Conservation (phyloP, 2,113 vertebrate species). For the Alexandromys fortis region DNA sequence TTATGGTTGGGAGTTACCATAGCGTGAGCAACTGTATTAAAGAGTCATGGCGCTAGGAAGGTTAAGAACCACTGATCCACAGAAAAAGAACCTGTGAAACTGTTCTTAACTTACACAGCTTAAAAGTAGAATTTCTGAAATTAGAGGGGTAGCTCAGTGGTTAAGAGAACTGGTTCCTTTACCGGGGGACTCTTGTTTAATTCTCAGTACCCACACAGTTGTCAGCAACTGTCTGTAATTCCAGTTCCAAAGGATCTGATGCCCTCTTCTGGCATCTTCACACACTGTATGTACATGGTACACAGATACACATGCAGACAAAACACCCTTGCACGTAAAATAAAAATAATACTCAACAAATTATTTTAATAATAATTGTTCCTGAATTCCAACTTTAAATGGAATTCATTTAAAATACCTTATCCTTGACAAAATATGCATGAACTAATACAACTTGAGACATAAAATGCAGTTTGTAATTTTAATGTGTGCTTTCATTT, state of each 20-base stretch:
- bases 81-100: slow-evolving; percentile 74
- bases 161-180: not conserved
- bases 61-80: slow-evolving; percentile 15
- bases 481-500: slow-evolving; percentile 39
- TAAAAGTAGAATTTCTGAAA: slow-evolving; percentile 72
- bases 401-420: slow-evolving; percentile 69
- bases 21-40: not conserved
- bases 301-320: not conserved
- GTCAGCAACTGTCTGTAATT: not conserved
- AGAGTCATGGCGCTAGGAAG: not conserved
- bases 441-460: slow-evolving; percentile 60
- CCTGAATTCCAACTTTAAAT: slow-evolving; percentile 76
- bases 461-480: slow-evolving; percentile 68
- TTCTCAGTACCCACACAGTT: not conserved
- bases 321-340: not conserved
- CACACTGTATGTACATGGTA: too few relatives aligned
- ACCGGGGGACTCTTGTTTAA: not conserved
- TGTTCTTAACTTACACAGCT: slow-evolving; percentile 72
- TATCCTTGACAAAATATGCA: slow-evolving; percentile 67
- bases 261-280: not conserved
- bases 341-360: not conserved
- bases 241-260: not conserved
- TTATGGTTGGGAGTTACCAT: not conserved
- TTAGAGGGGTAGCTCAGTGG: not conserved
- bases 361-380: slow-evolving; percentile 60